Evolutionary conservation across 2,113 vertebrate genomes (phyloP), one percentile per base, ranked within the genome.

Genomic region (Urocolius indicus): DNA sequence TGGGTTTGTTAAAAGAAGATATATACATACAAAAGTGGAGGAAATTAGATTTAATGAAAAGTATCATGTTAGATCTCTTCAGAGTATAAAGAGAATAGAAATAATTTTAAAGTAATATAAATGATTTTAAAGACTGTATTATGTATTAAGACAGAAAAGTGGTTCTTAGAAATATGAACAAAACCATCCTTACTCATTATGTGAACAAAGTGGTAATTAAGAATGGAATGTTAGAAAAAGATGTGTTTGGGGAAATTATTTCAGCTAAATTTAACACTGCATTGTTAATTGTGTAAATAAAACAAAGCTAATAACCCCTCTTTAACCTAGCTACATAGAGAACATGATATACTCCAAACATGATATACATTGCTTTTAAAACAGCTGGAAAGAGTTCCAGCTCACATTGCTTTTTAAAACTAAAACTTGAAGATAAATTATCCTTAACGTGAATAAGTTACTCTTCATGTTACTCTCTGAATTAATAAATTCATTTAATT

Each of bases 181-280:
- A 55, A 89, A 68, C 7, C 69, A 24, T 76, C 21, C 19, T 76
- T 79, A 68, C 55, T 82, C 13, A 46, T 67, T 93, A 76, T 66
- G n/a, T 77, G 30, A 46, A 69, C 41, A 77, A 93, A 83, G n/a
- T 76, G 17, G 9, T 83, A 92, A 92, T 91, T 90, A 77, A 85
- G 30, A 76, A 79, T 26, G 6, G 4, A 79, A 85, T 68, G 90
- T 75, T 48, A 58, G 63, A 83, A 90, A 71, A 96, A 73, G 3
- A 24, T 3, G 3, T 84, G 58, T 58, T 73, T 76, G 24, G 43
- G 85, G 11, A 93, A 76, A 68, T 54, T 71, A 51, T 87, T 95
- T 85, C 54, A 84, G 55, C 57, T 84, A 46, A 54, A 91, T 80
- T 92, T 91, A 77, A 84, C 63, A 82, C 29, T 67, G 20, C 43